Percentiles rank a stretch among this genome's conserved stretches.
Evolutionary conservation across 92 coral and sea anemone species (phyloP).

Genomic region (Paragorgia papillata): DNA sequence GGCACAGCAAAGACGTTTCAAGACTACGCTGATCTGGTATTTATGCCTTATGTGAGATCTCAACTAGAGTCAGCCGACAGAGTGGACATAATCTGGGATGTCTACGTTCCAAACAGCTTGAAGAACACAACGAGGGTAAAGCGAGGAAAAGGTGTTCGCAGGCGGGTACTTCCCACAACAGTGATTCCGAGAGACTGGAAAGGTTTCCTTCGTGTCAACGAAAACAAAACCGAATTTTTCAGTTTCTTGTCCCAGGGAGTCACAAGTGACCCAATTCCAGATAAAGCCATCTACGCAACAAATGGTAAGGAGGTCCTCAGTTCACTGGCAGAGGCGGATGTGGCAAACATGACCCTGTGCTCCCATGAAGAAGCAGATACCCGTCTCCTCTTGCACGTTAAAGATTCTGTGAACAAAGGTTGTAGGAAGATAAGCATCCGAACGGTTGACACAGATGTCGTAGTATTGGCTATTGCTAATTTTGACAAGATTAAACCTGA

Average conservation of each 20-base stretch:
- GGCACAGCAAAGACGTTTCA: slow-evolving; percentile 50
- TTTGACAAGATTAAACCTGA: not conserved
- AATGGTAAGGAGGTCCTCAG: slow-evolving; percentile 28
- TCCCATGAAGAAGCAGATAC: slow-evolving; percentile 53
- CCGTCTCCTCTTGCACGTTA: slow-evolving; percentile 44
- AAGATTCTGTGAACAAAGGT: slow-evolving; percentile 41
- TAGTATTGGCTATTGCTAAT: slow-evolving; percentile 42
- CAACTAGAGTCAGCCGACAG: slow-evolving; percentile 49
- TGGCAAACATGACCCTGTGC: slow-evolving; percentile 29
- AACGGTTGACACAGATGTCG: slow-evolving; percentile 53
- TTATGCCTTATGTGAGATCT: slow-evolving; percentile 45
- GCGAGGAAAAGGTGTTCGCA: slow-evolving; percentile 27
- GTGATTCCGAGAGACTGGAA: slow-evolving; percentile 12
- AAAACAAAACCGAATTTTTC: slow-evolving; percentile 31
- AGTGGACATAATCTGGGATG: slow-evolving; percentile 60
- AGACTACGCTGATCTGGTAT: slow-evolving; percentile 43
- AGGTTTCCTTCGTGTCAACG: slow-evolving; percentile 11
- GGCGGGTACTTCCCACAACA: slow-evolving; percentile 17
- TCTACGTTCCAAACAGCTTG: slow-evolving; percentile 26
- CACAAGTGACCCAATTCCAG: slow-evolving; percentile 25
- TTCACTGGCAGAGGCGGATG: slow-evolving; percentile 21
- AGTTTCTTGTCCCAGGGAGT: slow-evolving; percentile 28
- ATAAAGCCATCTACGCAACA: slow-evolving; percentile 37
- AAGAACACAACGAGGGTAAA: not conserved
- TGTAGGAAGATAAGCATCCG: slow-evolving; percentile 32